A percentile compares a stretch with the other conserved stretches of the same genome.
Evolutionary conservation across 2,113 vertebrate species (phyloP).

Genomic region (Larimichthys crocea): DNA sequence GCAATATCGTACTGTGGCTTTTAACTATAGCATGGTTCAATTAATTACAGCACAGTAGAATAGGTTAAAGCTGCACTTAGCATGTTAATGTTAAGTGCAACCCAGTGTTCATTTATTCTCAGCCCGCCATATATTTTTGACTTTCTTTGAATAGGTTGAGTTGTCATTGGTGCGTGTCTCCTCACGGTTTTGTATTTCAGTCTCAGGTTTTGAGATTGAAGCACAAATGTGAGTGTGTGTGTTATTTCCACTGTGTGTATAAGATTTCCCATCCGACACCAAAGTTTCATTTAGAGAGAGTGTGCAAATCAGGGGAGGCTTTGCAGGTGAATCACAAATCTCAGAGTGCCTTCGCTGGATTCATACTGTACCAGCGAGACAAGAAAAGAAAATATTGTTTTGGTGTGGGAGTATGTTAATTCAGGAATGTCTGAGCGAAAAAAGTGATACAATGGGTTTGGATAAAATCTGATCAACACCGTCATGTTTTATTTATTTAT

Average conservation of each 20-base stretch:
- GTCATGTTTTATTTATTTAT: background rate
- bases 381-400: slow-evolving; percentile 8
- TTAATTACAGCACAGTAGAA: background rate
- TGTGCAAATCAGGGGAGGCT: slow-evolving; percentile 32
- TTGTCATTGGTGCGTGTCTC: background rate
- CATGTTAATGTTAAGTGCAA: background rate
- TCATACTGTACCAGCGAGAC: slow-evolving; percentile 12
- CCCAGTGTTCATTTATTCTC: background rate
- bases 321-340: slow-evolving; percentile 30
- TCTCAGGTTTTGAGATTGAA: slow-evolving; percentile 15
- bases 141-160: background rate
- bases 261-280: slow-evolving; percentile 31
- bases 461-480: slow-evolving; percentile 7
- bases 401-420: slow-evolving; percentile 29
- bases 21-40: slow-evolving; percentile 6
- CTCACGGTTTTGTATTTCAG: slow-evolving; percentile 12
- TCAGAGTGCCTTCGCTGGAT: background rate
- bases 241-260: slow-evolving; percentile 29
- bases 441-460: background rate
- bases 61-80: background rate
- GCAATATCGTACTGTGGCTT: slow-evolving; percentile 19
- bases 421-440: slow-evolving; percentile 13
- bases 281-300: slow-evolving; percentile 41
- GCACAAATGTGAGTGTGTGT: slow-evolving; percentile 1
- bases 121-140: background rate